Base-by-base conservation (phyloP, 2,888 invertebrate species). In the Seira musarum region DNA sequence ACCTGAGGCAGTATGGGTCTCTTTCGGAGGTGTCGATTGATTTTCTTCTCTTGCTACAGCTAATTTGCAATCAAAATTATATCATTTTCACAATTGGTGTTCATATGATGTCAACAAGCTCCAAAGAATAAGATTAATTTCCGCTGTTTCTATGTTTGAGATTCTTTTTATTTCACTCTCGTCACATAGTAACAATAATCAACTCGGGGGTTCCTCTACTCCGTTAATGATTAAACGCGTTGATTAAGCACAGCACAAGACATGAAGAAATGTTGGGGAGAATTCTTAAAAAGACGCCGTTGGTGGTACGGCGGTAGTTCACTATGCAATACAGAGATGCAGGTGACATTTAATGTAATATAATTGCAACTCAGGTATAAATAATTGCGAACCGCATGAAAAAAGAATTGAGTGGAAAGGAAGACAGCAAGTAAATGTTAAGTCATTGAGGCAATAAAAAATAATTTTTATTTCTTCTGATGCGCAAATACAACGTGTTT, bases 401-500 rank as follows among this genome's bases (percentile, higher is more conserved):
- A 60, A 8, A 21, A 8, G 60, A 13, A 2, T 60, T 60, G 60
- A 21, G 21, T 60, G 19, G 60, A 15, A 21, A 60, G 60, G 60
- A 60, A 60, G 60, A 60, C 60, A n/a, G 15, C 30, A 30, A 30
- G 8, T 30, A 30, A 30, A 30, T 60, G 60, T 60, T 60, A 60
- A 60, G 21, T 60, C 60, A 60, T 60, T 60, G 8, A 60, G 21
- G 60, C n/a, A 19, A 60, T 60, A 60, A 60, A 60, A 49, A 60
- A 60, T 60, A 60, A 60, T 60, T 60, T 60, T 60, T 60, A n/a
- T 60, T 60, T 60, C 22, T 19, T 60, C 60, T 60, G n/a, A 60
- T 60, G 60, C 60, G 60, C 60, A 22, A 60, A 60, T n/a, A 80
- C 68, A 71, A 71, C 75, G 80, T 72, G 81, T 72, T 21, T 81